phyloP scores from a whole-genome alignment of 2,797 vertebrate species.

The Peromyscus nudipes region DNA sequence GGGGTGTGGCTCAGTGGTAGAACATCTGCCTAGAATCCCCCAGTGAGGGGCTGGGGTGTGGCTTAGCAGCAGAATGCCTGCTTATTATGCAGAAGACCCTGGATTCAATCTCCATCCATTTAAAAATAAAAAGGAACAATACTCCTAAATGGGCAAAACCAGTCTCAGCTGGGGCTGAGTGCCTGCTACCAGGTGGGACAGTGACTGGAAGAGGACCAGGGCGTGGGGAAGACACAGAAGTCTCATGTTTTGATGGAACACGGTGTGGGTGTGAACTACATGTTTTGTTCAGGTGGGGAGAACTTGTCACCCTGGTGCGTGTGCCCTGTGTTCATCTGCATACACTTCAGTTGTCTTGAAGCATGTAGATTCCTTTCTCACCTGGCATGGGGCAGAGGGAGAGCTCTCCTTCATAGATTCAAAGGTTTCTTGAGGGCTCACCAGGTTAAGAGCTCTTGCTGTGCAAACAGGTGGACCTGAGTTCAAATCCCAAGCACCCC shows the following conservation, averaged over 20 bases:
- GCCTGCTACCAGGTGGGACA: background rate
- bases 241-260: background rate
- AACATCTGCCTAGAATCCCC: background rate
- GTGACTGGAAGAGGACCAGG: background rate
- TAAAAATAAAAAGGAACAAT: background rate
- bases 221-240: background rate
- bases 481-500: background rate
- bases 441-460: background rate
- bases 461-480: background rate
- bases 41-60: background rate
- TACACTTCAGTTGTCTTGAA: background rate
- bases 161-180: background rate
- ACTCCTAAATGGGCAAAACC: background rate
- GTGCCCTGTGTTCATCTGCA: background rate
- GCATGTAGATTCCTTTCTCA: background rate
- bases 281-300: background rate
- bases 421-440: background rate
- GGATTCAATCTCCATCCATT: background rate
- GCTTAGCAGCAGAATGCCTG: background rate
- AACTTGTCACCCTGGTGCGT: background rate
- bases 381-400: background rate
- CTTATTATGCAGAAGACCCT: background rate
- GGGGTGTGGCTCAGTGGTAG: no score
- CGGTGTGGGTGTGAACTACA: background rate
- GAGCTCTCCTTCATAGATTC: background rate